Evolutionary conservation across 2,797 vertebrate species (phyloP), one percentile per base, ranked within the genome.

Genomic region (Sebastes variabilis): DNA sequence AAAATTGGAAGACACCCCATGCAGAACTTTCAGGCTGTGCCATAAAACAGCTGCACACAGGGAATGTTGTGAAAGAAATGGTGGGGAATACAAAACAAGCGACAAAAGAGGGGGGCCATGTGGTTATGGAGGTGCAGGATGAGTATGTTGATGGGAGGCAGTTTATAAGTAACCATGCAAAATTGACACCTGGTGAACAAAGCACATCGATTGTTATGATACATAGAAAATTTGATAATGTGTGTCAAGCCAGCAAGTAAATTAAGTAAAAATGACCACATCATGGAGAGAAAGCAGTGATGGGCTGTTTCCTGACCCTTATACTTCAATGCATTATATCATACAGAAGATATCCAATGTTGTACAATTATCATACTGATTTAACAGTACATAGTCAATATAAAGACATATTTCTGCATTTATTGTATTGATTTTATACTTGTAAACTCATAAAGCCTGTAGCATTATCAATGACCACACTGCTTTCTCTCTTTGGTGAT

Each of bases 11-110:
- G 66, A 88, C 22, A 78, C 95, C 88, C 94, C 96, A 96, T 97
- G 97, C 97, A 97, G 95, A 95, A 92, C 82, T 93, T 91, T 95
- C 94, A 95, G 93, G 95, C 94, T 88, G 95, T 83, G 80, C 93
- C 94, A 95, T 94, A 79, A 94, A 94, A 96, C 91, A 91, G 93
- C 91, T 92, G 93, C 91, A 91, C 89, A 91, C 79, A 91, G 89
- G 93, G 86, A 91, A 83, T 76, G 87, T 87, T 86, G 61, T 82
- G 80, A 83, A 67, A 77, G 71, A 66, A 49, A 66, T 66, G 16
- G 56, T 78, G 70, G 69, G 46, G 62, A 76, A 84, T 58, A 85
- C 71, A 89, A 70, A 67, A 91, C 72, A 83, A 84, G 90, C 75
- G 80, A 79, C 68, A 84, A 64, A 46, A 68, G 73, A 74, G 18